phyloP scores from a whole-genome alignment of 2,113 vertebrate genomes.

The Pelobates fuscus region DNA sequence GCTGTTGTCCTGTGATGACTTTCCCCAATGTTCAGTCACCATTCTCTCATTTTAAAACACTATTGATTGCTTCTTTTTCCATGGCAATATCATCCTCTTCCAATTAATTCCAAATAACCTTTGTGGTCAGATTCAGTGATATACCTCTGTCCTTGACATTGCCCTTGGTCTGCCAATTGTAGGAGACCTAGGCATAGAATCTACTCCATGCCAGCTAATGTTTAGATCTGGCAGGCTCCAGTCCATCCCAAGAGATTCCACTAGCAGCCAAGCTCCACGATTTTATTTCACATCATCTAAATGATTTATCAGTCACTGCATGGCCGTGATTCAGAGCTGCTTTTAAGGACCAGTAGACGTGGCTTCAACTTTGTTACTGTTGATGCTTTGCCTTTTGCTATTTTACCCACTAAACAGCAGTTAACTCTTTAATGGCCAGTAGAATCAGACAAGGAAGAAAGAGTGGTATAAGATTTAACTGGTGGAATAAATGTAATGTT shows the following conservation, averaged over 20 bases:
- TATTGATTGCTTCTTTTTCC: slow-evolving; percentile 34
- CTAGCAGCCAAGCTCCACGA: slow-evolving; percentile 65
- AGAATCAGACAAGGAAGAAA: too few relatives aligned
- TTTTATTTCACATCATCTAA: slow-evolving; percentile 80
- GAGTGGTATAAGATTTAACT: too few relatives aligned
- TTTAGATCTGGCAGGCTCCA: slow-evolving; percentile 51
- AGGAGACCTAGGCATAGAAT: slow-evolving; percentile 58
- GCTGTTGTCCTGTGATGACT: slow-evolving; percentile 15
- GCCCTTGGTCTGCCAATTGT: slow-evolving; percentile 60
- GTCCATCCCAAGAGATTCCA: slow-evolving; percentile 56
- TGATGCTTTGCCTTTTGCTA: not conserved
- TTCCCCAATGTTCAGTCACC: not conserved
- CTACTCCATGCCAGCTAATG: slow-evolving; percentile 61
- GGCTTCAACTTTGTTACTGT: not conserved
- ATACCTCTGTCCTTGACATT: slow-evolving; percentile 48
- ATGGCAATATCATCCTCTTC: not conserved
- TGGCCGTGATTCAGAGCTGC: slow-evolving; percentile 56
- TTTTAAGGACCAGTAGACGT: slow-evolving; percentile 14
- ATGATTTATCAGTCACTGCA: slow-evolving; percentile 65
- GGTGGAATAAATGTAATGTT: too few relatives aligned
- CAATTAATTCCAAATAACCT: not conserved
- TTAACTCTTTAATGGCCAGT: slow-evolving; percentile 4
- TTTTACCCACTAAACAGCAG: not conserved
- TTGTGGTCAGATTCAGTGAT: slow-evolving; percentile 47
- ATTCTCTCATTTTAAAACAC: slow-evolving; percentile 15